Conservation (phyloP, 2,113 vertebrate genomes). For the Chaetorhynchus papuensis region DNA sequence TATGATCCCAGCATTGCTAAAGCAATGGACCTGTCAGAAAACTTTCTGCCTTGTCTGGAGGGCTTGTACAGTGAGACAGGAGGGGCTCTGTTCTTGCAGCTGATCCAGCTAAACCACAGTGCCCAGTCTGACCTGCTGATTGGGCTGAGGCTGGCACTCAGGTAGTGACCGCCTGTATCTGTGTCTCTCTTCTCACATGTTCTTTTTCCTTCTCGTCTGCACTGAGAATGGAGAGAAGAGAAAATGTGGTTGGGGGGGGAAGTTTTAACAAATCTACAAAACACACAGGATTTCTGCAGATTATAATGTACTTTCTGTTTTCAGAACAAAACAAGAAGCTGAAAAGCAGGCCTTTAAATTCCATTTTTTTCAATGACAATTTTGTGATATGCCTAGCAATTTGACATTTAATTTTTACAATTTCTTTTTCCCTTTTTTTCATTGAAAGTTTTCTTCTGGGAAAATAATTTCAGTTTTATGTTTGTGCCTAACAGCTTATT, state of each 20-base stretch:
- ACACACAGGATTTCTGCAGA: background rate
- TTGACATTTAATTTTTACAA: background rate
- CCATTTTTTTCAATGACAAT: background rate
- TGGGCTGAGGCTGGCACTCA: background rate
- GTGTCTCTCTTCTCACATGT: background rate
- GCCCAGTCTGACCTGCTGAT: background rate
- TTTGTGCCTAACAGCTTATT: background rate
- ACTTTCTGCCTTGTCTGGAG: background rate
- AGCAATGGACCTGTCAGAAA: background rate
- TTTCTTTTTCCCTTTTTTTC: background rate
- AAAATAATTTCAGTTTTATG: background rate
- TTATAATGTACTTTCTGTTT: background rate
- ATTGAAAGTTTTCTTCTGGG: background rate
- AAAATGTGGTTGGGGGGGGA: background rate
- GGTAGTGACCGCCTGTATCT: accelerated
- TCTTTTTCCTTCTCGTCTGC: background rate
- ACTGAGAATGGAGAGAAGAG: background rate
- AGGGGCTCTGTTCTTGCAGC: background rate
- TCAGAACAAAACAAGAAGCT: background rate
- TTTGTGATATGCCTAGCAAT: background rate
- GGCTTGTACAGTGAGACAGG: background rate
- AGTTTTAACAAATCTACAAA: background rate
- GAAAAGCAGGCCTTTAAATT: background rate
- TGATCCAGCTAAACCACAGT: accelerated
- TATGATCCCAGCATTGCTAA: background rate